A percentile compares a stretch with the other conserved stretches of the same genome.
These are phyloP conservation scores for Pelusios castaneus DNA, from an alignment of 2,113 vertebrate genomes.

Conservation along the genomic window DNA sequence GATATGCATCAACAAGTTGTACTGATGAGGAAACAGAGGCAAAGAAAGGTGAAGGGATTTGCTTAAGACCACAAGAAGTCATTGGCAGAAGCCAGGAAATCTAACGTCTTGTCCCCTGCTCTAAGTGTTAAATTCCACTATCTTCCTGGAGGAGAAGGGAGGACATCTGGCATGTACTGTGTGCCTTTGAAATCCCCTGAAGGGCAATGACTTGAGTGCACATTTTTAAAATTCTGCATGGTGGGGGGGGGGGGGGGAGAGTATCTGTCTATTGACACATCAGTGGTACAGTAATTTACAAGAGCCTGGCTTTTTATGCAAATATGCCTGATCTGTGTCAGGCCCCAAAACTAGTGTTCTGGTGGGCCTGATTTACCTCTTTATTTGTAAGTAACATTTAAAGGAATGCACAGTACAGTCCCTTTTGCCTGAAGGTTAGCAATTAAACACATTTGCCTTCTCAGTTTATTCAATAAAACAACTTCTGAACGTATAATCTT, in stretches of 20 bases:
- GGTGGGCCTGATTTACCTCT: neutral
- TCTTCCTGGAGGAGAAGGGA: neutral
- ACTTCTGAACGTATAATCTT: neutral
- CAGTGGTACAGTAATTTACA: neutral
- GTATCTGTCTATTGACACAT: rapidly evolving
- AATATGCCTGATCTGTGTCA: neutral
- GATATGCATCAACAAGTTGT: neutral
- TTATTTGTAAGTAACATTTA: neutral
- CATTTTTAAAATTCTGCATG: neutral
- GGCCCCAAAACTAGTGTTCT: neutral
- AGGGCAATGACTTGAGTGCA: neutral
- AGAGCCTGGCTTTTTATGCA: constrained; percentile 3
- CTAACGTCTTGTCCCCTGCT: neutral
- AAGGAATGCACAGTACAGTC: rapidly evolving
- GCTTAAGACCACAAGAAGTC: constrained; percentile 63
- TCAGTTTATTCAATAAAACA: neutral
- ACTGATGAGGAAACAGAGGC: constrained; percentile 42
- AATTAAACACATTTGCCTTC: neutral
- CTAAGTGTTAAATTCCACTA: neutral
- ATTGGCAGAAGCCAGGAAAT: constrained; percentile 28
- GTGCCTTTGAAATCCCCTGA: neutral
- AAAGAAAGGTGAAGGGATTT: constrained; percentile 55
- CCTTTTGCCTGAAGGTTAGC: neutral
- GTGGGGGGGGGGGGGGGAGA: too few species aligned
- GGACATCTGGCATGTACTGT: rapidly evolving